phyloP scores from a whole-genome alignment of 2,113 vertebrate species.

The Charina bottae region DNA sequence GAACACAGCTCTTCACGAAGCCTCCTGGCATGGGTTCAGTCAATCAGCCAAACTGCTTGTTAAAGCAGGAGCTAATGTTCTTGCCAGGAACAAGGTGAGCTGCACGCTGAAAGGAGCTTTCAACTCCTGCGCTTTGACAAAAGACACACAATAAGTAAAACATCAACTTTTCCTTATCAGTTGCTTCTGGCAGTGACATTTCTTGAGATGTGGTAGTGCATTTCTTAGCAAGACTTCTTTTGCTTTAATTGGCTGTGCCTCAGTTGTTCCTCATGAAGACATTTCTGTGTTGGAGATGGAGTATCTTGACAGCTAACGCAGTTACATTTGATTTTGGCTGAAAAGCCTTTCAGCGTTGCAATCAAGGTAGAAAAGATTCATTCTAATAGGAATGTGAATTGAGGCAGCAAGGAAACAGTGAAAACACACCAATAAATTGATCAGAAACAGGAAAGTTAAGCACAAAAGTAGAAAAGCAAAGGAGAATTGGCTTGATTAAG shows the following conservation, averaged over 20 bases:
- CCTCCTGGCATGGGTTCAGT: constrained; percentile 95
- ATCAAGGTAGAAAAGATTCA: constrained; percentile 12
- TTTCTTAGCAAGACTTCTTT: constrained; percentile 11
- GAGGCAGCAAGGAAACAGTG: constrained; percentile 29
- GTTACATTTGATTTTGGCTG: rapidly evolving
- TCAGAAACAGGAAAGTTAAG: constrained; percentile 13
- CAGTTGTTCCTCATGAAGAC: constrained; percentile 33
- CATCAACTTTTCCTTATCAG: constrained; percentile 6
- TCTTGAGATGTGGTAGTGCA: constrained; percentile 20
- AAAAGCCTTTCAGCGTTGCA: constrained; percentile 38
- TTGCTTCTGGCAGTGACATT: constrained; percentile 24
- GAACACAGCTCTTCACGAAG: constrained; percentile 93
- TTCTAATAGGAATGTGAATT: constrained; percentile 27
- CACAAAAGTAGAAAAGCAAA: neutral
- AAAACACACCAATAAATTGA: constrained; percentile 21
- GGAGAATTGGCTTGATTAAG: neutral
- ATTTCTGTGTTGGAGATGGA: constrained; percentile 26
- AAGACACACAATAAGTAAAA: neutral
- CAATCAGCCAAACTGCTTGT: constrained; percentile 93
- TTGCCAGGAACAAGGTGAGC: constrained; percentile 95
- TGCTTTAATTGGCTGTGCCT: neutral
- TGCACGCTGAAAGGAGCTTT: constrained; percentile 40
- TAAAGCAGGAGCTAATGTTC: constrained; percentile 94
- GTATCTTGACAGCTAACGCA: constrained; percentile 43
- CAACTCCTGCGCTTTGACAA: neutral